Percentiles rank a stretch among this genome's conserved stretches.
phyloP scores from a whole-genome alignment of 2,113 vertebrate species.

The Amphiprion percula region DNA sequence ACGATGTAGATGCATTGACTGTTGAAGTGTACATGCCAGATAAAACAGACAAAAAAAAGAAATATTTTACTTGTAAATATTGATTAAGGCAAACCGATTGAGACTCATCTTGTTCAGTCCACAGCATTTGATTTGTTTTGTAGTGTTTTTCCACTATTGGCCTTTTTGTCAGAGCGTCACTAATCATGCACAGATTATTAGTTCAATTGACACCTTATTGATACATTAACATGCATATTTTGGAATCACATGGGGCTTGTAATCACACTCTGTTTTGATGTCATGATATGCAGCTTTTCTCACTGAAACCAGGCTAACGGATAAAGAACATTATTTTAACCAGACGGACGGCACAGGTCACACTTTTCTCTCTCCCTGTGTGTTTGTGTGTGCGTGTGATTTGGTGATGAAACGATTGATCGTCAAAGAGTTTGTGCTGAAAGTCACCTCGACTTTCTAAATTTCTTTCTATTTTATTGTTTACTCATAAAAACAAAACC shows the following conservation, averaged over 20 bases:
- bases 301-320: constrained; percentile 10
- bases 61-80: constrained; percentile 71
- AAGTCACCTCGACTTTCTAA: constrained; percentile 9
- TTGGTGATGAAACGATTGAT: constrained; percentile 28
- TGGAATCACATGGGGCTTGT: constrained; percentile 30
- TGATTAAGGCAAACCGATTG: constrained; percentile 37
- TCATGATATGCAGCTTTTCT: constrained; percentile 52
- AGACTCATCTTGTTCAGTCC: constrained; percentile 49
- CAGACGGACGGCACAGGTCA: constrained; percentile 12
- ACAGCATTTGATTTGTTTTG: constrained; percentile 42
- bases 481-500: constrained; percentile 28
- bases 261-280: constrained; percentile 48
- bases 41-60: constrained; percentile 9
- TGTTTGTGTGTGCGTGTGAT: neutral
- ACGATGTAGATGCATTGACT: constrained; percentile 54
- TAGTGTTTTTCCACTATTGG: constrained; percentile 78
- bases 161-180: constrained; percentile 73
- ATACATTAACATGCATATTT: constrained; percentile 48
- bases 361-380: constrained; percentile 6
- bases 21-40: constrained; percentile 58
- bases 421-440: constrained; percentile 29
- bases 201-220: constrained; percentile 63
- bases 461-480: constrained; percentile 29
- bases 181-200: constrained; percentile 60
- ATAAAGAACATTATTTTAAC: constrained; percentile 25